Conservation (phyloP, 2,888 invertebrate genomes). For the Ectemnius cavifrons region DNA sequence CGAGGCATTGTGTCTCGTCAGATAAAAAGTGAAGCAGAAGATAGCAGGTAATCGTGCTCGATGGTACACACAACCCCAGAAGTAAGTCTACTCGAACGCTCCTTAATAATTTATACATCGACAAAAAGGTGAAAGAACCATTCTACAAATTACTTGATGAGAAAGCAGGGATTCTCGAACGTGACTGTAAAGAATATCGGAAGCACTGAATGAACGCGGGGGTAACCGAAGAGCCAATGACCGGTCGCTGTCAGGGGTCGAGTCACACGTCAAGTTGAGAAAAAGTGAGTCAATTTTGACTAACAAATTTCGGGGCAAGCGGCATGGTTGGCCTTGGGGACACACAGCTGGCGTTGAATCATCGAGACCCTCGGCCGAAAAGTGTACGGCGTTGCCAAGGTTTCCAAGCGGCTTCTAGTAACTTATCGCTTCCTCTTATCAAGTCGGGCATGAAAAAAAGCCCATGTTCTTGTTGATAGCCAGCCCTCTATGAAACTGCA, state of each 20-base stretch:
- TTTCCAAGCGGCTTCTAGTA: constrained; percentile 53
- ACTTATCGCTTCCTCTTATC: constrained; percentile 59
- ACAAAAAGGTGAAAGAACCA: too few species aligned
- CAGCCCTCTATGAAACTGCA: constrained; percentile 24
- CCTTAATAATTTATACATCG: too few species aligned
- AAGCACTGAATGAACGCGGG: background rate
- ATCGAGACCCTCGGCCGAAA: constrained; percentile 51
- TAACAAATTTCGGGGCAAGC: constrained; percentile 59
- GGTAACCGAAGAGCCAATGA: background rate
- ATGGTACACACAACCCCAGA: constrained; percentile 34
- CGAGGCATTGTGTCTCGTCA: constrained; percentile 15
- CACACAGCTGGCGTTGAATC: constrained; percentile 71
- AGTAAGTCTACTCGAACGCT: too few species aligned
- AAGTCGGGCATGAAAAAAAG: constrained; percentile 30
- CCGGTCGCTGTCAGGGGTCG: constrained; percentile 22
- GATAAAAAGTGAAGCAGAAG: constrained; percentile 16
- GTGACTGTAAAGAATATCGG: too few species aligned
- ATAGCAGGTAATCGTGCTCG: constrained; percentile 42
- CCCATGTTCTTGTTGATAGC: constrained; percentile 14
- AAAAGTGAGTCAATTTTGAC: constrained; percentile 53
- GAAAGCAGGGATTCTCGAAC: too few species aligned
- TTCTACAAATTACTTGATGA: too few species aligned
- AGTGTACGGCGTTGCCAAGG: constrained; percentile 54
- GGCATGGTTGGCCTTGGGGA: constrained; percentile 33
- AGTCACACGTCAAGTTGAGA: constrained; percentile 13